Evolutionary conservation across 2,113 vertebrate genomes (phyloP), one percentile per base, ranked within the genome.

Genomic region (Pseudolaguvia tuberculata): DNA sequence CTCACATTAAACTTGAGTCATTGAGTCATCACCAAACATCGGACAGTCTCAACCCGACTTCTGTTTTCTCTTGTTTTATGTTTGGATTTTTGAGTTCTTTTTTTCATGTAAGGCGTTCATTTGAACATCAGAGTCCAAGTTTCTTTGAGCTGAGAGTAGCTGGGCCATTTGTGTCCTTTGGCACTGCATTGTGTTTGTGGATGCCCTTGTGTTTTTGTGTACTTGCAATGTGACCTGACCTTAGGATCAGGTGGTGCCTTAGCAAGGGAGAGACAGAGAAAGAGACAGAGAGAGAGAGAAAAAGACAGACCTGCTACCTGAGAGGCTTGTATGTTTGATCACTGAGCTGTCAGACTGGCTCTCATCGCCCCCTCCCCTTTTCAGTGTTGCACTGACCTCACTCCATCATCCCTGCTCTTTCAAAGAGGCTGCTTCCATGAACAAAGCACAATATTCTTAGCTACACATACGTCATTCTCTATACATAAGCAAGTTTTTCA

Each of bases 321-420:
- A 85, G 81, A 87, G 86, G 69, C 85, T 77, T 63, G 69, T 59
- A 66, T 72, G 73, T 79, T 95, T 96, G 94, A 97, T 96, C 94
- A 93, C 77, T 94, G 93, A 93, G 90, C 93, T 93, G 91, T 93
- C 88, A 83, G 87, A 88, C 83, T 47, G 81, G 78, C 45, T 67
- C 63, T 27, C 63, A 67, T 67, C 63, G 45, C 45, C 42, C 62
- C 86, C 87, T 88, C 69, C 70, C 75, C 61, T 73, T 78, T 61
- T 27, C 57, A 76, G 83, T 67, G 69, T 48, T 79, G 76, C 76
- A 29, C 83, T 82, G 82, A 89, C 85, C 87, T 87, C 88, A 87
- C 88, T 88, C 89, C 81, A 87, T 88, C 88, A 88, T 83, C 80
- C 89, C 85, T 83, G 65, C 84, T 88, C 80, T 84, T 85, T 83